phyloP scores from a whole-genome alignment of 1,140 invertebrate species.

The Drosophila teissieri region DNA sequence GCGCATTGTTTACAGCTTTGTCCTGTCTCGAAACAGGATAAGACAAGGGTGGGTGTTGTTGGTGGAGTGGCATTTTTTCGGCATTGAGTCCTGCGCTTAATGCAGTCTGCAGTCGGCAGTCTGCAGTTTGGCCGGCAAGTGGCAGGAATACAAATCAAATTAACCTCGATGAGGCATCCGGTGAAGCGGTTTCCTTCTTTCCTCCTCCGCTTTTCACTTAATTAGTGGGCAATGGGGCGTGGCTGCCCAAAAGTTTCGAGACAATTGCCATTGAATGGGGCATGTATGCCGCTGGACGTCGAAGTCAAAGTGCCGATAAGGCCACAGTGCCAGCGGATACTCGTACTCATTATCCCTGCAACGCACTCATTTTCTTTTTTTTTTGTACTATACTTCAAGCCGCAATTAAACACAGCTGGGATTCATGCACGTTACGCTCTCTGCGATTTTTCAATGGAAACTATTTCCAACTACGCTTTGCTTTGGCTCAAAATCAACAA shows the following conservation, averaged over 20 bases:
- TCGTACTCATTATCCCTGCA: neutral
- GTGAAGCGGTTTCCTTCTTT: neutral
- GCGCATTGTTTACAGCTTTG: slow-evolving; percentile 68
- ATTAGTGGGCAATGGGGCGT: slow-evolving; percentile 39
- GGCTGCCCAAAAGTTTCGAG: slow-evolving; percentile 29
- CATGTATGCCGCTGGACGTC: neutral
- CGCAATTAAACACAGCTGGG: slow-evolving; percentile 47
- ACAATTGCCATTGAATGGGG: slow-evolving; percentile 23
- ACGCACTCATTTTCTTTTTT: neutral
- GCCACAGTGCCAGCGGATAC: neutral
- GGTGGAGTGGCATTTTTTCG: too few species aligned
- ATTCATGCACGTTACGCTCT: slow-evolving; percentile 16
- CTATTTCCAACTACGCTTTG: slow-evolving; percentile 67
- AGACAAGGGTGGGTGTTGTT: neutral
- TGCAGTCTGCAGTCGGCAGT: slow-evolving; percentile 68
- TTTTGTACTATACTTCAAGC: neutral
- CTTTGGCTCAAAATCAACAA: slow-evolving; percentile 65
- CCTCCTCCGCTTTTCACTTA: slow-evolving; percentile 21
- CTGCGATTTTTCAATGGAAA: slow-evolving; percentile 62
- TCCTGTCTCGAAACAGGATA: slow-evolving; percentile 9
- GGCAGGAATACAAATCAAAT: slow-evolving; percentile 78
- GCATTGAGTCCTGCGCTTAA: slow-evolving; percentile 32
- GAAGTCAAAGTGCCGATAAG: slow-evolving; percentile 1
- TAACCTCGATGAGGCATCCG: slow-evolving; percentile 40
- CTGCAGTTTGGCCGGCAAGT: slow-evolving; percentile 54